Conservation (phyloP, 2,888 invertebrate species). For the Tenthredo scrophulariae region DNA sequence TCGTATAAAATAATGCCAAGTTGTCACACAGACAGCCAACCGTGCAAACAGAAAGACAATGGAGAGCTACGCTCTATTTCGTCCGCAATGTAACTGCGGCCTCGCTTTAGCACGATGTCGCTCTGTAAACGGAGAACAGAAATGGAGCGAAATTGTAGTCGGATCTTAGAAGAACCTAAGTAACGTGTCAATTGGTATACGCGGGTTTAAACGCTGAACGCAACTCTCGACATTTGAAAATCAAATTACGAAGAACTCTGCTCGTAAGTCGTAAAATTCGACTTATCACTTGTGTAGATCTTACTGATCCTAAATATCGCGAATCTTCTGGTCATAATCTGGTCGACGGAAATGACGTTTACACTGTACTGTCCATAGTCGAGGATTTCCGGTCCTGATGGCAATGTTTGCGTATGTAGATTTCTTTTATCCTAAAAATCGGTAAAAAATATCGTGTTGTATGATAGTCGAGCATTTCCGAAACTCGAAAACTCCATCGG, state of each 20-base stretch:
- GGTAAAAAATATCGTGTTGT: background rate
- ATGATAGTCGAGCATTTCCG: background rate
- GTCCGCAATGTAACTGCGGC: slow-evolving; percentile 37
- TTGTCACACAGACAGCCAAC: slow-evolving; percentile 49
- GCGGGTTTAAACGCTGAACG: background rate
- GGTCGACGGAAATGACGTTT: background rate
- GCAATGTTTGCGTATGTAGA: background rate
- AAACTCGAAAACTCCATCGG: slow-evolving; percentile 45
- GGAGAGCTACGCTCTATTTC: slow-evolving; percentile 50
- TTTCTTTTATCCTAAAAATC: background rate
- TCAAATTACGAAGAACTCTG: background rate
- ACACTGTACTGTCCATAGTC: background rate
- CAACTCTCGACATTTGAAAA: background rate
- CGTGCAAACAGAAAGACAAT: slow-evolving; percentile 52
- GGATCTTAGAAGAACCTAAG: slow-evolving; percentile 3
- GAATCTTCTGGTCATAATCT: background rate
- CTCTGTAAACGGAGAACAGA: background rate
- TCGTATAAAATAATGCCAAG: slow-evolving; percentile 31
- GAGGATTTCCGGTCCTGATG: background rate
- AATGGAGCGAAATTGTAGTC: slow-evolving; percentile 8
- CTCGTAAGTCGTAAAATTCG: background rate
- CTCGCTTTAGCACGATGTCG: slow-evolving; percentile 15
- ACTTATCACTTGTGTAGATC: background rate
- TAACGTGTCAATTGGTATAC: slow-evolving; percentile 26
- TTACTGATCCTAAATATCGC: background rate